phyloP scores from a whole-genome alignment of 2,888 invertebrate genomes.

The Fabriciana adippe region DNA sequence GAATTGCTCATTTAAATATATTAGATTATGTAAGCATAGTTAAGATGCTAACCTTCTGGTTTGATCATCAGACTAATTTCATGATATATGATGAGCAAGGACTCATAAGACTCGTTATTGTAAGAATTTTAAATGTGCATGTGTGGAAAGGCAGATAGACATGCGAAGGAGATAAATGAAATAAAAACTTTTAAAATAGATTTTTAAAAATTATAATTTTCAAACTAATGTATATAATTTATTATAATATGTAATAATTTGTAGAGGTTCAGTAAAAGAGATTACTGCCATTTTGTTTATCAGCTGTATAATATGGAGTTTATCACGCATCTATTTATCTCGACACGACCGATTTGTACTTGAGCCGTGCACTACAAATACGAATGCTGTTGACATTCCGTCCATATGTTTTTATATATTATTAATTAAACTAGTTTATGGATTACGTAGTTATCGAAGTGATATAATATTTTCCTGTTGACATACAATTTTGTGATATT shows the following conservation, averaged over 20 bases:
- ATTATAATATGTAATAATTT: not conserved
- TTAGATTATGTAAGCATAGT: too few species aligned
- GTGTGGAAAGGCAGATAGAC: too few species aligned
- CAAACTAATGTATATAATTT: not conserved
- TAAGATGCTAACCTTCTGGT: too few species aligned
- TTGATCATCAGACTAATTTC: too few species aligned
- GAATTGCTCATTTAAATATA: too few species aligned
- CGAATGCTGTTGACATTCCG: conserved; percentile 23
- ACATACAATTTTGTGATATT: not conserved
- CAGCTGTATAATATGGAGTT: conserved; percentile 12
- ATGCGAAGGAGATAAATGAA: too few species aligned
- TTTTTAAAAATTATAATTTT: not conserved
- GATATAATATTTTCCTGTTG: not conserved
- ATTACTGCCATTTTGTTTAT: conserved; percentile 22
- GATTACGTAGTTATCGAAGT: conserved; percentile 5
- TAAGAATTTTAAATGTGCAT: too few species aligned
- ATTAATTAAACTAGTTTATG: conserved; percentile 4
- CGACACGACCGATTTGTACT: conserved; percentile 41
- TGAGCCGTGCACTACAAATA: conserved; percentile 17
- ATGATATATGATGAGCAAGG: too few species aligned
- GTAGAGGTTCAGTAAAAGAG: not conserved
- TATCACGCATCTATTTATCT: conserved; percentile 31
- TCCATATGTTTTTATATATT: conserved; percentile 2
- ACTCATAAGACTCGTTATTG: too few species aligned
- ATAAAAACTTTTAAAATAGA: too few species aligned